Percentiles rank a stretch among this genome's conserved stretches.
Evolutionary conservation across 2,113 vertebrate species (phyloP).

Genomic region (Eulemur rufifrons): DNA sequence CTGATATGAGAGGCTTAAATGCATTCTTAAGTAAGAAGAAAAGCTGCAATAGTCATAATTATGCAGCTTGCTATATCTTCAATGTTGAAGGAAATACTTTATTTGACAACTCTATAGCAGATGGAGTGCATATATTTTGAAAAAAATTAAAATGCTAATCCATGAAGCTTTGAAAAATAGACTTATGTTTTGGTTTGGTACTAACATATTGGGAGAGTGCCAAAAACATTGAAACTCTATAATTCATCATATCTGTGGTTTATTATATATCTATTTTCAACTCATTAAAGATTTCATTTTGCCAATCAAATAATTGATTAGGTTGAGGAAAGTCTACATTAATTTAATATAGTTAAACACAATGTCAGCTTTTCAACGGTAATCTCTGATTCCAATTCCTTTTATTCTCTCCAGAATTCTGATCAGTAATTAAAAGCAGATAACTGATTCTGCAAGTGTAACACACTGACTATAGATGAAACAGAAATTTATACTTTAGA

Average conservation of each 20-base stretch:
- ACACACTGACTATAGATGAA: neutral
- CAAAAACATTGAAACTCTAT: constrained; percentile 18
- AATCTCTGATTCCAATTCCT: neutral
- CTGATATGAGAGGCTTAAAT: neutral
- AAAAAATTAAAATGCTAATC: constrained; percentile 42
- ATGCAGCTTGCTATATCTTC: neutral
- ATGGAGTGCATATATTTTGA: constrained; percentile 30
- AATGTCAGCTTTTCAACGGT: neutral
- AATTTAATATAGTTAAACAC: constrained; percentile 7
- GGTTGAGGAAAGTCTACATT: neutral
- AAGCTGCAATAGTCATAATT: neutral
- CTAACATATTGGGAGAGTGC: neutral
- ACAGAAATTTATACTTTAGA: neutral
- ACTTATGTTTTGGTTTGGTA: constrained; percentile 13
- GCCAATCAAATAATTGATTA: neutral
- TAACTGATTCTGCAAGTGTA: neutral
- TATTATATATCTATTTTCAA: neutral
- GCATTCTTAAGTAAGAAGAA: neutral
- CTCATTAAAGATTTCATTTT: constrained; percentile 24
- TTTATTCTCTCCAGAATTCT: neutral
- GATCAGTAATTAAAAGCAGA: neutral
- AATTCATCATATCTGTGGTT: neutral
- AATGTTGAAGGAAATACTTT: constrained; percentile 11
- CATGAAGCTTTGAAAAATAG: constrained; percentile 17
- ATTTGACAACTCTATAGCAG: constrained; percentile 37